Percentiles rank a stretch among this genome's conserved stretches.
Conservation (phyloP, 2,113 vertebrate genomes). For the Oryzias woworae region DNA sequence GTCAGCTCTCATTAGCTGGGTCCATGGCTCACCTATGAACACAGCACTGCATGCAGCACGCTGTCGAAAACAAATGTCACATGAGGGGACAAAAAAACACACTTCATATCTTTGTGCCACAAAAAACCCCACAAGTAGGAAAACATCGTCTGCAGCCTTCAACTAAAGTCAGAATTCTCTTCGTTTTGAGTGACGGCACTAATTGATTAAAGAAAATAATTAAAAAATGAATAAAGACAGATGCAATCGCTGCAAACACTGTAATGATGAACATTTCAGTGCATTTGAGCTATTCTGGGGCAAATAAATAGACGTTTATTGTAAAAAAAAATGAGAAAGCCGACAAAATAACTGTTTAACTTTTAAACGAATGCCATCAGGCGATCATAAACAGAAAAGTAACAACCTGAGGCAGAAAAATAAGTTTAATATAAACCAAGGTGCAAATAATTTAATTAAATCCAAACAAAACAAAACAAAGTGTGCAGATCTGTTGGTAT, state of each 20-base stretch:
- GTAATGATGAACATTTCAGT: constrained; percentile 24
- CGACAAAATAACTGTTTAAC: background rate
- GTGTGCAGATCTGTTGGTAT: too few species aligned
- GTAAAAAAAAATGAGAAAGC: background rate
- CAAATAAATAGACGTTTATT: constrained; percentile 84
- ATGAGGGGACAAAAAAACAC: background rate
- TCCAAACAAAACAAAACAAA: too few species aligned
- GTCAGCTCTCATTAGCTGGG: constrained; percentile 15
- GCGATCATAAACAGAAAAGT: too few species aligned
- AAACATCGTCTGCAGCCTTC: constrained; percentile 6
- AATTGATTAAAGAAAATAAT: constrained; percentile 6
- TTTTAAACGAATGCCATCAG: background rate
- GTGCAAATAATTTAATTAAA: too few species aligned
- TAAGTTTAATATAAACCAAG: too few species aligned
- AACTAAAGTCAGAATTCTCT: constrained; percentile 6
- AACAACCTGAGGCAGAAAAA: too few species aligned
- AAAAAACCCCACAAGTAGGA: constrained; percentile 1
- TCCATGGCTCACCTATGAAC: background rate
- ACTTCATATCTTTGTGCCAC: background rate
- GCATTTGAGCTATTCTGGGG: constrained; percentile 71
- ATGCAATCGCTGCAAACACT: constrained; percentile 15
- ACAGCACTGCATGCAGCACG: background rate
- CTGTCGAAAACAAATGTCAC: constrained; percentile 1
- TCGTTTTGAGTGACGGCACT: constrained; percentile 29
- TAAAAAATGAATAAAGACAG: background rate